A percentile compares a stretch with the other conserved stretches of the same genome.
Conservation (phyloP, 2,888 invertebrate genomes). For the Rotaria macrura region DNA sequence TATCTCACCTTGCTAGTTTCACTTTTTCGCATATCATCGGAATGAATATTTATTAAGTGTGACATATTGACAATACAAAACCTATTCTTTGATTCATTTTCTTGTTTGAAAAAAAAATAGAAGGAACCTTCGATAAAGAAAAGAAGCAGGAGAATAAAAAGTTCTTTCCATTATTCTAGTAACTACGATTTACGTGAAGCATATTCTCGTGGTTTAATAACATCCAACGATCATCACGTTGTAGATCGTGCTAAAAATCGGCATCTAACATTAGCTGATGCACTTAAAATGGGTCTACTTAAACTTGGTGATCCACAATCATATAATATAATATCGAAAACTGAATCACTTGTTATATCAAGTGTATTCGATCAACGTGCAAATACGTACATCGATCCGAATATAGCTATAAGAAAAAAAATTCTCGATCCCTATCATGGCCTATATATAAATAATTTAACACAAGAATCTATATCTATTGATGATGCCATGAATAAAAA, state of each 20-base stretch:
- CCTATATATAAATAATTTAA: neutral
- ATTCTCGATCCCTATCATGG: conserved; percentile 32
- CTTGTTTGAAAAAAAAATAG: too few species aligned
- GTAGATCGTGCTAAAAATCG: too few species aligned
- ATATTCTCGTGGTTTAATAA: neutral
- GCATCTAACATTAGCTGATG: neutral
- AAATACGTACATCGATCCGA: conserved; percentile 24
- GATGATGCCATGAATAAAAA: conserved; percentile 29
- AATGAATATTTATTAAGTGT: too few species aligned
- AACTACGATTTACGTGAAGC: neutral
- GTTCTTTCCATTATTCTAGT: neutral
- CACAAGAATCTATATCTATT: conserved; percentile 20
- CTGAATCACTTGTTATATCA: conserved; percentile 26
- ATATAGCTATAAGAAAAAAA: conserved; percentile 25
- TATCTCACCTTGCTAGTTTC: too few species aligned
- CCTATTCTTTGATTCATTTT: too few species aligned
- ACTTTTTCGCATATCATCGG: too few species aligned
- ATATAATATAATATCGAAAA: conserved; percentile 22
- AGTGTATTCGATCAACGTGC: conserved; percentile 22
- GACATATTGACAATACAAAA: too few species aligned
- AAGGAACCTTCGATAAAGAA: too few species aligned
- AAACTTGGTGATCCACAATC: conserved; percentile 25
- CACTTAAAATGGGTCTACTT: conserved; percentile 23
- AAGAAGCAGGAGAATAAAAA: too few species aligned
- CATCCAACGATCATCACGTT: neutral